Percentiles rank a stretch among this genome's conserved stretches.
These are phyloP conservation scores for Zoanthus solanderi DNA, from an alignment of 92 coral and sea anemone species.

Conservation along the genomic window DNA sequence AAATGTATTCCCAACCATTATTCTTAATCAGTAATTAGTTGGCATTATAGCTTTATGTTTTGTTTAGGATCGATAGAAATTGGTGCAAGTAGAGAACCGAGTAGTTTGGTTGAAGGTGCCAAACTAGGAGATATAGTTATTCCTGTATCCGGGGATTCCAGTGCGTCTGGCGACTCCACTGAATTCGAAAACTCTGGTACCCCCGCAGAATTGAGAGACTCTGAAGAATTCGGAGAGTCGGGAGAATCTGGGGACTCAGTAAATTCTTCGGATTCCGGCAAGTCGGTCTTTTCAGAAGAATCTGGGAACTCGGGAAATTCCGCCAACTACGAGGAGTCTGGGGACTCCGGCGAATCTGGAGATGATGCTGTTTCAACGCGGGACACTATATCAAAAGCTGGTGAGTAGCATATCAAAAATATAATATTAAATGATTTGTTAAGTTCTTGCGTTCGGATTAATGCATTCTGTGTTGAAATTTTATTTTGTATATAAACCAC, in stretches of 20 bases:
- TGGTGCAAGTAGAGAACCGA: neutral
- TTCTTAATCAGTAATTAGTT: too few relatives aligned
- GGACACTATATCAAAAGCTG: neutral
- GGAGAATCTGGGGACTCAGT: conserved; percentile 14
- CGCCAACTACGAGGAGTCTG: neutral
- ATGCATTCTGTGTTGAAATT: too few relatives aligned
- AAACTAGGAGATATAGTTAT: neutral
- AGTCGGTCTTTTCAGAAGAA: neutral
- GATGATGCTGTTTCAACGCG: conserved; percentile 8
- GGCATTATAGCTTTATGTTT: too few relatives aligned
- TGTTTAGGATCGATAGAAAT: too few relatives aligned
- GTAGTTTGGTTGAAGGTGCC: neutral
- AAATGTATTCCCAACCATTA: too few relatives aligned
- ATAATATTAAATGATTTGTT: too few relatives aligned
- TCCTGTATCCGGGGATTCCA: neutral
- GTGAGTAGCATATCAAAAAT: neutral
- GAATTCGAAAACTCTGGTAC: neutral
- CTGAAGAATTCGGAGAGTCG: neutral
- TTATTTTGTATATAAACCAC: too few relatives aligned
- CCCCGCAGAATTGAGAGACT: neutral
- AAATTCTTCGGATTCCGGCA: neutral
- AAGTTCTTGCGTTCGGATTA: too few relatives aligned
- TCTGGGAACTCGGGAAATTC: neutral
- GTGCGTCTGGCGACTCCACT: too few relatives aligned
- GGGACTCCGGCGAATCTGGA: neutral